Evolutionary conservation across 2,797 vertebrate species (phyloP), one percentile per base, ranked within the genome.

Genomic region (Luscinia megarhynchos): DNA sequence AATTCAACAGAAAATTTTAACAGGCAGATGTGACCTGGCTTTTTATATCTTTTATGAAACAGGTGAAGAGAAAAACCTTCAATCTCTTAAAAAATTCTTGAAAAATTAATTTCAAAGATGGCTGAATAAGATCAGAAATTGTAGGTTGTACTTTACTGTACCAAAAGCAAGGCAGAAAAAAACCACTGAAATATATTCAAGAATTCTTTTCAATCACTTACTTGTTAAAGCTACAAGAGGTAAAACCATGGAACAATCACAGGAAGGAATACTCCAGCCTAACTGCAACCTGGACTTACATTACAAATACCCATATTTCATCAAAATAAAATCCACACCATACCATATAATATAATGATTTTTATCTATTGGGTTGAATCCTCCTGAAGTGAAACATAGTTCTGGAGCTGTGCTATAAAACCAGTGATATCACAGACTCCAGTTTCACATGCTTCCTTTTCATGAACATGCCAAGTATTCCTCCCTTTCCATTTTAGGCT

Each of bases 21-120:
- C 62, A 84, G 43, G 29, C 0, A 2, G 12, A 36, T 24, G 17
- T 45, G 43, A 38, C 2, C 2, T 46, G 8, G 0, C 14, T 84
- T 90, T 51, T 48, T 24, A 9, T 16, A 2, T 53, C 62, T 84
- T 69, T 19, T 26, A 30, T 17, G 58, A 51, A 64, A 51, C 0
- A 77, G 11, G 6, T 5, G 9, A 76, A 72, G 23, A 45, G 26
- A 89, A 84, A 79, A 89, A 46, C 1, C 4, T 45, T 30, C 29
- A n/a, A 14, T 40, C 18, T 83, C 45, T 50, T 48, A 4, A 66
- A 67, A 72, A 91, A 23, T 1, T 24, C 6, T 51, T 54, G 34
- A 63, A 87, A 95, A 84, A 58, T 11, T 69, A 3, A 79, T 51
- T 89, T 53, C 23, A 82, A 68, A 87, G 24, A 70, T 80, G 48